Evolutionary conservation across 2,888 invertebrate species (phyloP).

Genomic region (Hypercompe scribonia): DNA sequence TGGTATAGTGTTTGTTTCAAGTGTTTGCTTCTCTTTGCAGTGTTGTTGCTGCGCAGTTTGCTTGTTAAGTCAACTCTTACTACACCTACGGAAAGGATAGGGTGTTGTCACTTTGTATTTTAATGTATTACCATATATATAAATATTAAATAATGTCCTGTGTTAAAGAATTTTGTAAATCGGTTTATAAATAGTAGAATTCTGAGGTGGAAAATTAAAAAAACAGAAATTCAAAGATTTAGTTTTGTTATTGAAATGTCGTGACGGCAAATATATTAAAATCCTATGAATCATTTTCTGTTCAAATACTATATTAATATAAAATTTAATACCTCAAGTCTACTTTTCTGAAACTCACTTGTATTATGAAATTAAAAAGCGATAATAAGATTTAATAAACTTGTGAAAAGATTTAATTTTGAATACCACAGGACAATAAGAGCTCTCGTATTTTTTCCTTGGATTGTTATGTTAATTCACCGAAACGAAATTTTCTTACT

Average conservation of each 20-base stretch:
- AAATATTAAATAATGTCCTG: background rate
- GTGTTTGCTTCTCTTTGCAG: too few relatives aligned
- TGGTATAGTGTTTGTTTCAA: too few relatives aligned
- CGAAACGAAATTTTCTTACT: slow-evolving; percentile 11
- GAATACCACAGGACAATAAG: slow-evolving; percentile 13
- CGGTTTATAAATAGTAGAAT: background rate
- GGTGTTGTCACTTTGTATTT: too few relatives aligned
- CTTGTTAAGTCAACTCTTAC: too few relatives aligned
- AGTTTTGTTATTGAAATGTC: background rate
- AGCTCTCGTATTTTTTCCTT: slow-evolving; percentile 13
- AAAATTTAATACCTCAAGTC: background rate
- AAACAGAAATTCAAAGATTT: background rate
- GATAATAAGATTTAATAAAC: slow-evolving; percentile 1
- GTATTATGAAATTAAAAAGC: background rate
- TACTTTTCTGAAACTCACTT: background rate
- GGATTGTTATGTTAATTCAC: slow-evolving; percentile 31
- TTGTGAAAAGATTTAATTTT: slow-evolving; percentile 22
- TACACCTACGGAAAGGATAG: too few relatives aligned
- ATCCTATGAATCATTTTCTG: background rate
- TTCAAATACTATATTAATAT: background rate
- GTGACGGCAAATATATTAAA: background rate
- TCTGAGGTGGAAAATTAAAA: background rate
- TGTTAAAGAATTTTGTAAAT: background rate
- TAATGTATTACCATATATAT: too few relatives aligned
- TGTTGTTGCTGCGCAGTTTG: too few relatives aligned